Base-by-base conservation (phyloP, 2,113 vertebrate genomes). In the Myotis lucifugus region DNA sequence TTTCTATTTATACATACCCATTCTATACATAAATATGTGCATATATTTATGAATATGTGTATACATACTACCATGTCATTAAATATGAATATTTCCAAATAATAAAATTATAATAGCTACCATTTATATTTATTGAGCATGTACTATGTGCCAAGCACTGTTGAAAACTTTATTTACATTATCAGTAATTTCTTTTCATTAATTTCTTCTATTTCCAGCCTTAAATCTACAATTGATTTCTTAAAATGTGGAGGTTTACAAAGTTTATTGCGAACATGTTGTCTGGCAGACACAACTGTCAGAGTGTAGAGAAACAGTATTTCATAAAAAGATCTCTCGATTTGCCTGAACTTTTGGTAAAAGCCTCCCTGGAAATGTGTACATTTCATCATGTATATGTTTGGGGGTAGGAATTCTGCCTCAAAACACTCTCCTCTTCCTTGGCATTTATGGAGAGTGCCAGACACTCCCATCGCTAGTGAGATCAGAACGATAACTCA, bases 1-100 rank as follows among this genome's bases (percentile, higher is more conserved):
- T 89, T 93, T 94, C 97, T 95, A 79, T 96, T 91, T 95, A 34
- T 59, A 93, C 73, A 93, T 4, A 23, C 83, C 50, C 11, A 79
- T 77, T 84, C 69, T 56, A 52, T 27, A 82, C n/a, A 77, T 61
- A 88, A 87, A 59, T 89, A 34, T 17, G 25, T 56, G 25, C 42
- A 17, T 29, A 87, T 32, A 18, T 46, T 73, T 81, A 91, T 88
- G 72, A 85, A 64, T 76, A 67, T 48, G 17, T 37, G 18, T 34
- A 46, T 59, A 32, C 15, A 19, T 17, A 2, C 29, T 52, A 17
- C 15, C 69, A 18, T 50, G 48, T 48, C 69, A 74, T 88, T 40
- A 91, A 85, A 85, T 52, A 74, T 72, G 76, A 74, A 37, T 64
- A 91, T 73, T 37, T 42, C 21, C 77, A 3, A 9, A 84, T 66